Percentiles rank a stretch among this genome's conserved stretches.
Evolutionary conservation across 1,140 invertebrate genomes (phyloP).

Genomic region (Meteorus sp.): DNA sequence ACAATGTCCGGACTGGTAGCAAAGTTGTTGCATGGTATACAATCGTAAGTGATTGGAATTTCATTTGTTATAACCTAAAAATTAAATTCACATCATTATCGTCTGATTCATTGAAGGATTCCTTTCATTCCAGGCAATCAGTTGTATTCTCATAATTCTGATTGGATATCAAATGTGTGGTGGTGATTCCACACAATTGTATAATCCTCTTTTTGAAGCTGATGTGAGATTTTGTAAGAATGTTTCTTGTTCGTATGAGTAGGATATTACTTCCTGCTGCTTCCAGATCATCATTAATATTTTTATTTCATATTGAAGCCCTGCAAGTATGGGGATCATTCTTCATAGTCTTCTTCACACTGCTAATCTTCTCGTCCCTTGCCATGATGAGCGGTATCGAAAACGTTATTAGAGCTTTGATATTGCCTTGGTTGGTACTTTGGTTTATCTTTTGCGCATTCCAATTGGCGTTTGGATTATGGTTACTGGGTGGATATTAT

Average conservation of each 20-base stretch:
- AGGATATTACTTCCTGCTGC: slow-evolving; percentile 22
- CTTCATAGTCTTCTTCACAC: slow-evolving; percentile 72
- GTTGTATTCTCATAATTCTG: slow-evolving; percentile 75
- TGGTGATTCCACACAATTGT: slow-evolving; percentile 83
- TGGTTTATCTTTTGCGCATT: slow-evolving; percentile 74
- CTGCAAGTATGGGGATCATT: slow-evolving; percentile 73
- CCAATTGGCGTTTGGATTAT: slow-evolving; percentile 78
- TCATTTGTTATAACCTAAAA: not conserved
- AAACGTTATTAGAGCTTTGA: slow-evolving; percentile 73
- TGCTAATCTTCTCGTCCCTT: slow-evolving; percentile 68
- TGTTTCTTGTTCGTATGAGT: slow-evolving; percentile 12
- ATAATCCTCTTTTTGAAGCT: slow-evolving; percentile 85
- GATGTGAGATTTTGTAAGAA: slow-evolving; percentile 75
- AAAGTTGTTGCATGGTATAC: slow-evolving; percentile 79
- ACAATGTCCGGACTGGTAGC: slow-evolving; percentile 74
- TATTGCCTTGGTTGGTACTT: slow-evolving; percentile 78
- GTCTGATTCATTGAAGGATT: not conserved
- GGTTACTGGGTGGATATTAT: slow-evolving; percentile 84
- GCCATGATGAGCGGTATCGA: slow-evolving; percentile 64
- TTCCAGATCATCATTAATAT: slow-evolving; percentile 21
- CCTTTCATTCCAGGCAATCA: slow-evolving; percentile 62
- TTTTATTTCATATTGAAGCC: slow-evolving; percentile 66
- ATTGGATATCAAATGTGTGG: slow-evolving; percentile 74
- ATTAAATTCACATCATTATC: not conserved
- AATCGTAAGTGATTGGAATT: slow-evolving; percentile 53